Evolutionary conservation across 92 coral and sea anemone species (phyloP), one percentile per base, ranked within the genome.

Genomic region (Metridium senile): DNA sequence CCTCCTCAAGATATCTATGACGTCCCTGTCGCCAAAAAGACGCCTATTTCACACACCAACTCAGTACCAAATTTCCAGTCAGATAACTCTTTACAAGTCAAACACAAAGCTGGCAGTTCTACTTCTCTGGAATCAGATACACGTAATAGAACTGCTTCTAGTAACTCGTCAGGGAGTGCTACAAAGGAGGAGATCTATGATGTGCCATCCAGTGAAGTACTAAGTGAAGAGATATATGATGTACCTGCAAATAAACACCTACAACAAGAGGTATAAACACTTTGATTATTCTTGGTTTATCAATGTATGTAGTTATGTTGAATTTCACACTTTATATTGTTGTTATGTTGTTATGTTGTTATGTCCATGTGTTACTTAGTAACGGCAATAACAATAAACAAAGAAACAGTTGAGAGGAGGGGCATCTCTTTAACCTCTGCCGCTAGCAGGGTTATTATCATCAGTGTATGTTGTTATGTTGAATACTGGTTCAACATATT

Each of bases 111-210:
- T 1, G 88, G 63, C 53, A 71, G 45, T 72, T 66, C 47, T 77
- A 70, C 69, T 1, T 63, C 69, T 1, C 45, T 63, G 1, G 45
- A 63, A 28, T 28, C 69, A 4, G 69, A 28, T 16, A 2, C 32
- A 2, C 69, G 43, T 63, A 28, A 63, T 11, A 28, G 69, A 28
- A 30, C 45, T 3, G 43, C 35, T 28, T 63, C 69, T 0, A 68
- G 58, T 35, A 68, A 68, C 56, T 43, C 74, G 1, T 1, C 74
- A 33, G 74, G 74, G 23, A 30, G 71, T 39, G 17, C 58, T 0
- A 73, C 82, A 57, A 59, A 75, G 45, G 71, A 89, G 39, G 89
- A 90, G 4, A 62, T 89, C 31, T 86, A 89, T 57, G 89, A 91
- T 66, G 89, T 89, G 16, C 93, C 93, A 21, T 62, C 68, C 27